Conservation (phyloP, 2,888 invertebrate genomes). For the Bibio marci region DNA sequence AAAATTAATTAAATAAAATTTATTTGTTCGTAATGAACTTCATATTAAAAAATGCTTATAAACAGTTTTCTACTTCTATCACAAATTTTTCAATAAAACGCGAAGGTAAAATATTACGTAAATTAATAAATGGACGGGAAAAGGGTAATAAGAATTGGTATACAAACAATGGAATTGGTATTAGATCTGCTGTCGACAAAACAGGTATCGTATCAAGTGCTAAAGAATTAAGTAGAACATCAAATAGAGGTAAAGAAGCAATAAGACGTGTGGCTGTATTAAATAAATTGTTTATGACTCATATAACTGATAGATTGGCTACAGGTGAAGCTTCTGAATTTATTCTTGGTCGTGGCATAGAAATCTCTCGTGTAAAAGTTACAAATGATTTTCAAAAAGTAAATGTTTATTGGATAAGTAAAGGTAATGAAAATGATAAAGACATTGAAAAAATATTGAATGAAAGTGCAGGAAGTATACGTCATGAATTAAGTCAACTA, state of each 20-base stretch:
- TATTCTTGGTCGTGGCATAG: constrained; percentile 47
- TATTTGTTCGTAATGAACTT: too few species aligned
- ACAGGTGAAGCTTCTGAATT: constrained; percentile 45
- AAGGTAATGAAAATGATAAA: constrained; percentile 32
- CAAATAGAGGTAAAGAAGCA: constrained; percentile 35
- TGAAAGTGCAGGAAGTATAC: constrained; percentile 37
- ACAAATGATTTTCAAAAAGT: constrained; percentile 45
- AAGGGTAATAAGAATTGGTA: constrained; percentile 23
- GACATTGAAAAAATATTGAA: constrained; percentile 36
- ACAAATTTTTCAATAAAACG: background rate
- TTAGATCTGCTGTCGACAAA: background rate
- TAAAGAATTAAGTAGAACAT: constrained; percentile 25
- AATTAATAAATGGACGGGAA: constrained; percentile 21
- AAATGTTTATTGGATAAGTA: constrained; percentile 57
- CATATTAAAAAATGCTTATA: too few species aligned
- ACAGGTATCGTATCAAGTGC: constrained; percentile 13
- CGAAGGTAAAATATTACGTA: constrained; percentile 22
- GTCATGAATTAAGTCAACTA: constrained; percentile 56
- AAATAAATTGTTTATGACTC: constrained; percentile 66
- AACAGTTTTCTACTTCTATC: background rate
- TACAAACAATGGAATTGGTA: constrained; percentile 10
- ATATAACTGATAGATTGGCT: constrained; percentile 61
- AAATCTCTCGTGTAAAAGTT: constrained; percentile 54
- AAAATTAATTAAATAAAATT: too few species aligned
- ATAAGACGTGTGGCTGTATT: constrained; percentile 45